phyloP scores from a whole-genome alignment of 2,113 vertebrate species.

The Hippocampus guttulatus region DNA sequence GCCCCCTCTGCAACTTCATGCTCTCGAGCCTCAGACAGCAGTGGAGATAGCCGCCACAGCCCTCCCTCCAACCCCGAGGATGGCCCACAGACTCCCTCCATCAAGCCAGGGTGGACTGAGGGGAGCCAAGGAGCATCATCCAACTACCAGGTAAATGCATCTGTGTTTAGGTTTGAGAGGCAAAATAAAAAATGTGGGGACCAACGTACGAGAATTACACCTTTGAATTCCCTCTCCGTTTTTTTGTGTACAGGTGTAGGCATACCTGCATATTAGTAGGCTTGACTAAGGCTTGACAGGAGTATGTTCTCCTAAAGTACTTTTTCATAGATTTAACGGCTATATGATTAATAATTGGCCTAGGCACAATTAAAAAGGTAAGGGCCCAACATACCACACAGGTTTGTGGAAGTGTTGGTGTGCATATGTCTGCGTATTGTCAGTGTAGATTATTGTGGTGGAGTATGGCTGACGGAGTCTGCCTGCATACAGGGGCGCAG shows the following conservation, averaged over 20 bases:
- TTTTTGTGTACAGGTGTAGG: neutral
- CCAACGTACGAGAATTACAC: neutral
- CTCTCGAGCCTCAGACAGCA: slow-evolving; percentile 64
- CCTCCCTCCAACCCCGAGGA: slow-evolving; percentile 72
- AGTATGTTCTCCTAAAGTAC: neutral
- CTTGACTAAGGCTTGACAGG: too few relatives aligned
- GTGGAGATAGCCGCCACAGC: slow-evolving; percentile 65
- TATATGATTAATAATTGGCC: neutral
- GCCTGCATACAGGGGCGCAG: slow-evolving; percentile 71
- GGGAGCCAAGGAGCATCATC: slow-evolving; percentile 63
- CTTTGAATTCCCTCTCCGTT: neutral
- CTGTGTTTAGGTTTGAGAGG: neutral
- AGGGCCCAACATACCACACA: neutral
- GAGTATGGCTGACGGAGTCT: slow-evolving; percentile 59
- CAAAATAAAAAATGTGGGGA: neutral
- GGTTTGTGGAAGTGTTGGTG: neutral
- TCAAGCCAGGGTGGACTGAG: slow-evolving; percentile 82
- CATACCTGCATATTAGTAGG: neutral
- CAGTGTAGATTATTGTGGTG: slow-evolving; percentile 43
- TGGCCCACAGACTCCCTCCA: slow-evolving; percentile 67
- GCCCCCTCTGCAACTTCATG: slow-evolving; percentile 47
- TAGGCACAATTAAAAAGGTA: neutral
- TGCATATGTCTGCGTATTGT: slow-evolving; percentile 14
- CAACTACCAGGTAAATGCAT: slow-evolving; percentile 74
- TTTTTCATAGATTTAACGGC: neutral